Conservation (phyloP, 2,797 vertebrate species). For the Myiothlypis coronata region DNA sequence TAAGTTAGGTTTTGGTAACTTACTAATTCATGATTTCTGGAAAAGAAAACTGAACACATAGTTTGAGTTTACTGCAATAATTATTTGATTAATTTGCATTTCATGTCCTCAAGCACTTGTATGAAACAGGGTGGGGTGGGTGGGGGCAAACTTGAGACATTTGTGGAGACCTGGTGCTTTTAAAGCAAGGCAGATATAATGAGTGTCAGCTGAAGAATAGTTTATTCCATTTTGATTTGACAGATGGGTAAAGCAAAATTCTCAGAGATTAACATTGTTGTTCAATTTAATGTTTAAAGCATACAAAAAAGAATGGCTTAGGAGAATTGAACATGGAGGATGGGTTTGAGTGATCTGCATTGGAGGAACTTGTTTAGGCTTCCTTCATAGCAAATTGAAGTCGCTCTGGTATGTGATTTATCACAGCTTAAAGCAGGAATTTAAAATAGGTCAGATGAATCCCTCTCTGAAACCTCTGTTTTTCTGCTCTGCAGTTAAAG, state of each 20-base stretch:
- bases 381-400: neutral
- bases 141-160: rapidly evolving
- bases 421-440: neutral
- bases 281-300: neutral
- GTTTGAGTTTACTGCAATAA: neutral
- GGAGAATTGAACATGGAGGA: neutral
- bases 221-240: neutral
- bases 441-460: slow-evolving; percentile 46
- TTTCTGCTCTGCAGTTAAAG: neutral
- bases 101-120: neutral
- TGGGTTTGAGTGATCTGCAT: neutral
- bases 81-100: neutral
- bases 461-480: neutral
- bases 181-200: neutral
- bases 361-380: neutral
- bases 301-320: neutral
- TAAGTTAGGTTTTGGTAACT: neutral
- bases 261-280: neutral
- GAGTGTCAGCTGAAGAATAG: neutral
- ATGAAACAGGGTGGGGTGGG: rapidly evolving
- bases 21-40: neutral
- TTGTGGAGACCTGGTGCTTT: neutral
- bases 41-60: neutral
- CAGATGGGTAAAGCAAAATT: neutral
- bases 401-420: neutral